phyloP scores from a whole-genome alignment of 2,888 invertebrate genomes.

The Sinopyrophorus schimmeli region DNA sequence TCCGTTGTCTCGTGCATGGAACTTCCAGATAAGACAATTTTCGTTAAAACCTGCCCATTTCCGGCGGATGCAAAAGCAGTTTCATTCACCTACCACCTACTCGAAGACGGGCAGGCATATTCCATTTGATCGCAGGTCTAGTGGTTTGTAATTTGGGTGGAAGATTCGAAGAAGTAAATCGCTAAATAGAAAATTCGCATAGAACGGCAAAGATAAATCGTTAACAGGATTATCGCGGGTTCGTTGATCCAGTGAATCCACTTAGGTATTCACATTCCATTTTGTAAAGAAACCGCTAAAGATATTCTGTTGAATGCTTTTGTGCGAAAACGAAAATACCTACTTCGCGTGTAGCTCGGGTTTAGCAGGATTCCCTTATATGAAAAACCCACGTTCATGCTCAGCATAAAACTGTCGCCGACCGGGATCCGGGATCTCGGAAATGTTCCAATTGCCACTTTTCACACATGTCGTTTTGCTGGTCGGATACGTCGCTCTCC shows the following conservation, averaged over 20 bases:
- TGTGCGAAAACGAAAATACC: constrained; percentile 11
- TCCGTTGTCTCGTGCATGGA: too few relatives aligned
- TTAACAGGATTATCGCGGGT: constrained; percentile 11
- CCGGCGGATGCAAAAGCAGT: too few relatives aligned
- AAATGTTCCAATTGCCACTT: constrained; percentile 29
- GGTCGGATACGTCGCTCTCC: constrained; percentile 35
- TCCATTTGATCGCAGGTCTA: too few relatives aligned
- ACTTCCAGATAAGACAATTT: too few relatives aligned
- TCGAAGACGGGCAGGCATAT: too few relatives aligned
- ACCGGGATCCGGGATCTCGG: constrained; percentile 19
- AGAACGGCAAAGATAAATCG: too few relatives aligned
- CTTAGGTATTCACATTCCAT: constrained; percentile 16
- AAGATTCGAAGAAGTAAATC: too few relatives aligned
- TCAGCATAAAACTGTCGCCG: constrained; percentile 26
- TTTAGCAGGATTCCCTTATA: constrained; percentile 20
- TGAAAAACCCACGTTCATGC: constrained; percentile 14
- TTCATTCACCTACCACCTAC: too few relatives aligned
- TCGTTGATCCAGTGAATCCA: constrained; percentile 8
- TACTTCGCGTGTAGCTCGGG: constrained; percentile 16
- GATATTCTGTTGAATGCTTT: constrained; percentile 11
- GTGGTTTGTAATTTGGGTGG: too few relatives aligned
- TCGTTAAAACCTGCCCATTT: too few relatives aligned
- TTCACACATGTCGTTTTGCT: constrained; percentile 35
- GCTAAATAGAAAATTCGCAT: too few relatives aligned
- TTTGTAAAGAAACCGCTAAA: constrained; percentile 10